Evolutionary conservation across 2,888 invertebrate species (phyloP), one percentile per base, ranked within the genome.

Genomic region (Lucinisca nassula): DNA sequence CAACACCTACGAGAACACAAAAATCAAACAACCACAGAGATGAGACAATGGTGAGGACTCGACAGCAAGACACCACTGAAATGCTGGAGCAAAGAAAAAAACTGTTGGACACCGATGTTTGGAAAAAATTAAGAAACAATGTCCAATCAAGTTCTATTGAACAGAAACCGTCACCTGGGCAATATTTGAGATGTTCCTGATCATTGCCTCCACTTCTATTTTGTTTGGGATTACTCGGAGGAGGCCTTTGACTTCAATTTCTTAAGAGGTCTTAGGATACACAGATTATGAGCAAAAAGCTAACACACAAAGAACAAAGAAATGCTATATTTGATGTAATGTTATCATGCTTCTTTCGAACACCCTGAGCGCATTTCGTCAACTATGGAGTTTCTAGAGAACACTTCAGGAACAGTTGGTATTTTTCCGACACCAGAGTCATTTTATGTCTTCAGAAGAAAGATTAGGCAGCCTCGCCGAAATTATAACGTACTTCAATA

Each of bases 41-140:
- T n/a, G n/a, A n/a, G n/a, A n/a, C n/a, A n/a, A n/a, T n/a, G n/a
- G n/a, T n/a, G n/a, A n/a, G n/a, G n/a, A n/a, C n/a, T n/a, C n/a
- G n/a, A n/a, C n/a, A n/a, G n/a, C n/a, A n/a, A n/a, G n/a, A n/a
- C n/a, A n/a, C n/a, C n/a, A n/a, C n/a, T n/a, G n/a, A n/a, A n/a
- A n/a, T n/a, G n/a, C n/a, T n/a, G n/a, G n/a, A n/a, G n/a, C n/a
- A n/a, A n/a, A n/a, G n/a, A n/a, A n/a, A n/a, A n/a, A n/a, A n/a
- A n/a, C n/a, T n/a, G n/a, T n/a, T n/a, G n/a, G n/a, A n/a, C n/a
- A n/a, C n/a, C n/a, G n/a, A n/a, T n/a, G n/a, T n/a, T n/a, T n/a
- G 79, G 17, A 84, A 86, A 77, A 87, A 79, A 67, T 72, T 79
- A 21, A 79, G 85, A 49, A 88, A 88, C 70, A 85, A 76, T 27